Base-by-base conservation (phyloP, 2,888 invertebrate species). In the Harmothoe impar region DNA sequence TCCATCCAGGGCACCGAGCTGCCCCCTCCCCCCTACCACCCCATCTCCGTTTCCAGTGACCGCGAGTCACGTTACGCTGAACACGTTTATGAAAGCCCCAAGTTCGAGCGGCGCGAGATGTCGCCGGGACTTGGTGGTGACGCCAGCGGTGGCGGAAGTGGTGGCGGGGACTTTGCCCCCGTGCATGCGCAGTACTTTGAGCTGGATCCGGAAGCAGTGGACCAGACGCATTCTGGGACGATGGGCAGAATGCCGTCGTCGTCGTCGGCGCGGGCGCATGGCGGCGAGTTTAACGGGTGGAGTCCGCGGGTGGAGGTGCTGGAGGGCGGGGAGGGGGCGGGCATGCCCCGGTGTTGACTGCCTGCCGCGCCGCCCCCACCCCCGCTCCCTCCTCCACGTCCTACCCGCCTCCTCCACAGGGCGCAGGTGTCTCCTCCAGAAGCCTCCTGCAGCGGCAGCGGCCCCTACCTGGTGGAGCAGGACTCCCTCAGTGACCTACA, bases 11-110 rank as follows among this genome's bases (percentile, higher is more conserved):
- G 85, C 31, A 17, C 90, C 10, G 77, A 88, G 72, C 33, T 88
- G 29, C 90, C 86, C 20, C 77, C 88, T 7, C 90, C 78, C 43
- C 89, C 89, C 10, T 90, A 90, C 35, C 77, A 89, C 29, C 72
- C 84, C 12, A 68, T 90, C 7, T 72, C 78, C 23, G 51, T 72
- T 10, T 29, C 68, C n/a, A 85, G 89, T 78, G 89, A 68, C 85
- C 89, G 35, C 62, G 85, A 51, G 35, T 56, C 12, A 1, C 86
- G 90, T 17, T 88, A 90, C 43, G 54, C 31, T 20, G 93, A 93
- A 78, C 93, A 93, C 90, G 93, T 93, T 81, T 93, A 93, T 85
- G 93, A 93, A 89, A 93, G 92, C 51, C 93, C 93, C 52, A 92
- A 93, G 88, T 93, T 93, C 90, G 92, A 92, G 51, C 91, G 93